Evolutionary conservation across 2,113 vertebrate species (phyloP).

Genomic region (Gobius niger): DNA sequence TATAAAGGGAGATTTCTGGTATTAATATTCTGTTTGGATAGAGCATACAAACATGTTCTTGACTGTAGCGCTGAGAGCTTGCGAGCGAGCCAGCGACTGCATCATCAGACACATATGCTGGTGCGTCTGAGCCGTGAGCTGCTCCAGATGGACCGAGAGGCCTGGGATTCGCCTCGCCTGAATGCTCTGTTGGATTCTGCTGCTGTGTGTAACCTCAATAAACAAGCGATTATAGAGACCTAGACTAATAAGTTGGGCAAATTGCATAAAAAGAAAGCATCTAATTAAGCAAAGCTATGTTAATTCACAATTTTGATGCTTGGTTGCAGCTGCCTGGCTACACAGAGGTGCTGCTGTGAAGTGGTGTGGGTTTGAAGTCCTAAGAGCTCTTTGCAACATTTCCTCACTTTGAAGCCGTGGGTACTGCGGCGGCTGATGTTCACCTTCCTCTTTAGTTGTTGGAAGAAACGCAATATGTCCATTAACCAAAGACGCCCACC

Average conservation of each 20-base stretch:
- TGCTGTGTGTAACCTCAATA: slow-evolving; percentile 8
- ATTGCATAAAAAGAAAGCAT: background rate
- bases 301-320: background rate
- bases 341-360: slow-evolving; percentile 5
- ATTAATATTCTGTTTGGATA: too few relatives aligned
- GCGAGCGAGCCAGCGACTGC: background rate
- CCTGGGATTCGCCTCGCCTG: slow-evolving; percentile 14
- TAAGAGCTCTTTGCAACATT: slow-evolving; percentile 20
- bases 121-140: slow-evolving; percentile 3
- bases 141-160: slow-evolving; percentile 30
- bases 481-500: background rate
- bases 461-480: slow-evolving; percentile 3
- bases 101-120: slow-evolving; percentile 2
- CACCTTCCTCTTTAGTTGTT: background rate
- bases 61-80: background rate
- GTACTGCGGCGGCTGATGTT: slow-evolving; percentile 13
- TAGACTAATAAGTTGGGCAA: background rate
- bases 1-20: too few relatives aligned
- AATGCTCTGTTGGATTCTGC: slow-evolving; percentile 19
- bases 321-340: slow-evolving; percentile 7
- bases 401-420: slow-evolving; percentile 18
- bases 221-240: slow-evolving; percentile 12
- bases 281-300: background rate
- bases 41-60: background rate
- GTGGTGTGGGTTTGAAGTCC: slow-evolving; percentile 11